These are phyloP conservation scores for Drosophila equinoxialis DNA, from an alignment of 1,140 invertebrate genomes.

Conservation along the genomic window DNA sequence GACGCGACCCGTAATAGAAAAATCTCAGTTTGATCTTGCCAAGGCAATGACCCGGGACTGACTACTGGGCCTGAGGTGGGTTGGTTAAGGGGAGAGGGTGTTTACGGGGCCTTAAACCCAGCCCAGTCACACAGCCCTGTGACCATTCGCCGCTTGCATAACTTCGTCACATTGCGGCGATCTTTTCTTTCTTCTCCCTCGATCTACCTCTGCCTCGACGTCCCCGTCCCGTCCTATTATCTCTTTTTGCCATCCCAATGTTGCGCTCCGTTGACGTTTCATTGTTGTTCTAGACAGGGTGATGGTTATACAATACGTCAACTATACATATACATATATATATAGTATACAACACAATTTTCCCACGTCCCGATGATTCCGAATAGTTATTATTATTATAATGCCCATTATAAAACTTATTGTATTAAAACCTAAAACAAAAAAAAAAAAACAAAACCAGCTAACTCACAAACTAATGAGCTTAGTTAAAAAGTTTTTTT, in stretches of 20 bases:
- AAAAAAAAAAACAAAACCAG: not conserved
- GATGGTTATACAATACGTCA: conserved; percentile 9
- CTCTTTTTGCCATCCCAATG: conserved; percentile 1
- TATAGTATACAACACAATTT: not conserved
- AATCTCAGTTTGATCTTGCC: conserved; percentile 12
- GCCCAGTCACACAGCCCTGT: not conserved
- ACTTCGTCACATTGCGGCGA: conserved; percentile 5
- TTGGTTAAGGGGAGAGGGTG: too few relatives aligned
- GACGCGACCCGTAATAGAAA: conserved; percentile 6
- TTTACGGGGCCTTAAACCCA: not conserved
- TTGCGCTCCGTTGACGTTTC: conserved; percentile 6
- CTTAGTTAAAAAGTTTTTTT: not conserved
- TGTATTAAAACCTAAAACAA: not conserved
- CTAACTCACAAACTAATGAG: conserved; percentile 1
- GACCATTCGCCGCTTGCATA: conserved; percentile 9
- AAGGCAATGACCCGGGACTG: conserved; percentile 3
- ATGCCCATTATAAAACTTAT: conserved; percentile 10
- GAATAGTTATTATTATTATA: conserved; percentile 11
- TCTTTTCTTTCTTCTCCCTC: not conserved
- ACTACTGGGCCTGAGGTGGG: not conserved
- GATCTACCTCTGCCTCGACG: too few relatives aligned
- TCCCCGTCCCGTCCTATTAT: not conserved
- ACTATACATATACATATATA: not conserved
- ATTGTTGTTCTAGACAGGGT: not conserved
- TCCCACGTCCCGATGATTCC: conserved; percentile 11